phyloP scores from a whole-genome alignment of 1,140 invertebrate genomes.

The Drosophila repletoides region DNA sequence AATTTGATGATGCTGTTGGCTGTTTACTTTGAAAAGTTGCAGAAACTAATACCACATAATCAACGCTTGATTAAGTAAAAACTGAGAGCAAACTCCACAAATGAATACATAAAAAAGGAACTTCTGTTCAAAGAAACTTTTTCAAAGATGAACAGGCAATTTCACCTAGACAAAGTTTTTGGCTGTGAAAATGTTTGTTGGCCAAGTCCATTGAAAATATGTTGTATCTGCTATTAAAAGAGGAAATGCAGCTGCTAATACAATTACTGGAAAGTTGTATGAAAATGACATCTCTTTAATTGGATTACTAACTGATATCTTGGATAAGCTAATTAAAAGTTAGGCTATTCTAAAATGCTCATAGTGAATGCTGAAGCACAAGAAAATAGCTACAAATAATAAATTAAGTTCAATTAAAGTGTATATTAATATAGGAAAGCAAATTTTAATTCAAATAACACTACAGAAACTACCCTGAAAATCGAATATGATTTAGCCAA shows the following conservation, averaged over 20 bases:
- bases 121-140: not conserved
- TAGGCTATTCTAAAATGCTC: too few species aligned
- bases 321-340: too few species aligned
- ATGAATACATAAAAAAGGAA: constrained; percentile 2
- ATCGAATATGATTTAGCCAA: too few species aligned
- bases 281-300: too few species aligned
- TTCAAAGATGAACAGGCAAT: not conserved
- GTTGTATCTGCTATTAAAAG: constrained; percentile 4
- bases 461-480: too few species aligned
- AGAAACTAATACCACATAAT: constrained; percentile 21
- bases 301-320: too few species aligned
- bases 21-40: constrained; percentile 17
- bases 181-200: too few species aligned
- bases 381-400: not conserved
- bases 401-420: not conserved
- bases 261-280: too few species aligned
- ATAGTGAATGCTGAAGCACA: not conserved
- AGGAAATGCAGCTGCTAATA: too few species aligned
- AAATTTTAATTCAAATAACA: too few species aligned
- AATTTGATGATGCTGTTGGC: not conserved
- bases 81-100: constrained; percentile 2
- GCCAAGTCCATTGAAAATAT: not conserved
- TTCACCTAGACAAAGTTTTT: constrained; percentile 5
- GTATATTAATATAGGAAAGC: too few species aligned
- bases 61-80: constrained; percentile 27